phyloP scores from a whole-genome alignment of 2,113 vertebrate genomes.

The Tichodroma muraria region DNA sequence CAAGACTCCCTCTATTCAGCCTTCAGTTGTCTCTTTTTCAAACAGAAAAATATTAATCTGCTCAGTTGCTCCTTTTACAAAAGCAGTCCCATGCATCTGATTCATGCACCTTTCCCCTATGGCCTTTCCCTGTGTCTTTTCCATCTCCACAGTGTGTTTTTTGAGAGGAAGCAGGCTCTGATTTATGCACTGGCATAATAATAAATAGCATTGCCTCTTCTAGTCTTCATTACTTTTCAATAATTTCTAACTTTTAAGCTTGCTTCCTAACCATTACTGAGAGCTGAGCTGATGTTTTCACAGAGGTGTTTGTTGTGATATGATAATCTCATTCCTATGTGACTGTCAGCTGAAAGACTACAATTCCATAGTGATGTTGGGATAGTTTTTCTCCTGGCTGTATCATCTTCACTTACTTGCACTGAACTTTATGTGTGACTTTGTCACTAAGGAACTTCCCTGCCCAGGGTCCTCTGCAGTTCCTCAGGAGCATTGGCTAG shows the following conservation, averaged over 20 bases:
- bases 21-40: background rate
- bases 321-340: background rate
- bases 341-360: background rate
- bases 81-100: background rate
- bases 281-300: background rate
- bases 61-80: background rate
- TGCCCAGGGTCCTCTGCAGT: background rate
- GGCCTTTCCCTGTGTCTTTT: background rate
- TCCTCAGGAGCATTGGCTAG: constrained; percentile 12
- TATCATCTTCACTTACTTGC: background rate
- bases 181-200: background rate
- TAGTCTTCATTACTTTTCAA: background rate
- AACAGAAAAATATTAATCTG: background rate
- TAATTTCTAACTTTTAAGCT: background rate
- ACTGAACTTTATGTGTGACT: background rate
- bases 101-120: background rate
- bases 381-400: background rate
- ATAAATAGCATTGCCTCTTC: background rate
- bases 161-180: background rate
- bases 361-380: background rate
- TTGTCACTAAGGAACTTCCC: background rate
- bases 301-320: background rate
- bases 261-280: background rate
- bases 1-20: background rate
- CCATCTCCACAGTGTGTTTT: background rate